Conservation (phyloP, 1,140 invertebrate genomes). For the Drosophila tristis region DNA sequence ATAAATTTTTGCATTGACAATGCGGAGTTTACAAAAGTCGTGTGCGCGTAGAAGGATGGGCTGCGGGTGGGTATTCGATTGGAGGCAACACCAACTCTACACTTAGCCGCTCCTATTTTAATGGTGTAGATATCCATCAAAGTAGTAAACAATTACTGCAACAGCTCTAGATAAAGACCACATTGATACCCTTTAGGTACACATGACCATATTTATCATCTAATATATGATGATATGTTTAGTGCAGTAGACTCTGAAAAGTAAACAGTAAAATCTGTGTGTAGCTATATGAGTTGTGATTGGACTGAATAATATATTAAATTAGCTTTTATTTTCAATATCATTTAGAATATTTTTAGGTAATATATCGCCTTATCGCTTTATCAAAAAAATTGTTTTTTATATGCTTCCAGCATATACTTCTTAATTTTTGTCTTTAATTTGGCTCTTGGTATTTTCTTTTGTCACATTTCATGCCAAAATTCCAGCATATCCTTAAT, state of each 20-base stretch:
- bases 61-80: not conserved
- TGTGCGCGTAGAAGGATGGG: not conserved
- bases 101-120: slow-evolving; percentile 71
- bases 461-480: too few species aligned
- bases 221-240: too few species aligned
- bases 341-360: not conserved
- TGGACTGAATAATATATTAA: too few species aligned
- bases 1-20: slow-evolving; percentile 82
- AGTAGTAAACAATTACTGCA: not conserved
- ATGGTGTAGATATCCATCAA: slow-evolving; percentile 56
- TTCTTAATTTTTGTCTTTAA: too few species aligned
- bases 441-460: too few species aligned
- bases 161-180: not conserved
- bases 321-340: not conserved
- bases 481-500: not conserved
- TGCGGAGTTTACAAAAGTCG: slow-evolving; percentile 51
- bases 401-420: too few species aligned
- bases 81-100: slow-evolving; percentile 3
- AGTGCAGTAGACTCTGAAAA: not conserved
- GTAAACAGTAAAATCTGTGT: too few species aligned
- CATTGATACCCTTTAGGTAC: too few species aligned
- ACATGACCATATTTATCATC: too few species aligned
- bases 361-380: too few species aligned
- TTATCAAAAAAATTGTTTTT: too few species aligned
- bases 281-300: too few species aligned